Evolutionary conservation across 2,113 vertebrate genomes (phyloP).

Genomic region (Anser brachyrhynchus): DNA sequence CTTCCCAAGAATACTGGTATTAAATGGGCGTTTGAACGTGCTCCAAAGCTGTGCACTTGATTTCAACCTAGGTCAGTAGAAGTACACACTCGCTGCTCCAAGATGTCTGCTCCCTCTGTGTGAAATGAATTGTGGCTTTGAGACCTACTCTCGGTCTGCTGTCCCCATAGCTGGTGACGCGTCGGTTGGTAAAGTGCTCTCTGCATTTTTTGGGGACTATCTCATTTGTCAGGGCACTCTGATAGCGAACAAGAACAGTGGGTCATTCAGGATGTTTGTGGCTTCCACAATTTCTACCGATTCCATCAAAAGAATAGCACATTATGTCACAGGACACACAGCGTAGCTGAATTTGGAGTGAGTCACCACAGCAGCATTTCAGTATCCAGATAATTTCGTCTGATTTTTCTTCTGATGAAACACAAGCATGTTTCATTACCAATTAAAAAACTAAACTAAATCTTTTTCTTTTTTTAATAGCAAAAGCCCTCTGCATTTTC

Average conservation of each 20-base stretch:
- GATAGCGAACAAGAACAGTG: conserved; percentile 41
- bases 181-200: neutral
- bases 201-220: neutral
- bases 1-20: conserved; percentile 34
- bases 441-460: neutral
- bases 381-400: neutral
- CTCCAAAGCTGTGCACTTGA: neutral
- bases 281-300: conserved; percentile 42
- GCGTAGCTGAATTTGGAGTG: neutral
- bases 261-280: conserved; percentile 28
- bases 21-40: conserved; percentile 18
- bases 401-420: conserved; percentile 13
- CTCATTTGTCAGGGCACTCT: neutral
- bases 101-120: neutral
- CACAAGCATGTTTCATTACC: neutral
- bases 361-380: conserved; percentile 23
- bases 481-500: neutral
- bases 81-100: conserved; percentile 6
- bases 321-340: conserved; percentile 13
- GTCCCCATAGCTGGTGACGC: neutral
- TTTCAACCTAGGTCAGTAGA: conserved; percentile 42
- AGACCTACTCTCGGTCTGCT: neutral
- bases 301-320: conserved; percentile 39
- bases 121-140: conserved; percentile 13
- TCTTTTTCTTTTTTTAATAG: neutral